Evolutionary conservation across 2,113 vertebrate species (phyloP).

Genomic region (Gavialis gangeticus): DNA sequence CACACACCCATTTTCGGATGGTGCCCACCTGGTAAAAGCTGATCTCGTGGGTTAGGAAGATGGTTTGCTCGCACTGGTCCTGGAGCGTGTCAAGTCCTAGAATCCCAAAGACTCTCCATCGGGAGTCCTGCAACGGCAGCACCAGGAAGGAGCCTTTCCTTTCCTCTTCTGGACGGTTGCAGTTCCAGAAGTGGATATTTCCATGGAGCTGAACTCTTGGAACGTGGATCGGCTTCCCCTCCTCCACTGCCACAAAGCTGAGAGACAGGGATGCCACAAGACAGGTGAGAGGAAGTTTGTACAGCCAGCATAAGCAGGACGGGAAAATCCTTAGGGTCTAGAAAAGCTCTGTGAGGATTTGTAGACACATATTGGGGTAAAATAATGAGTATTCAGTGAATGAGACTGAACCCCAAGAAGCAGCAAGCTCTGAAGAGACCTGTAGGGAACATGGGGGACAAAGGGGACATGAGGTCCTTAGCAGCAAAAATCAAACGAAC

Average conservation of each 20-base stretch:
- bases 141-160: conserved; percentile 80
- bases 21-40: conserved; percentile 81
- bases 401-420: not conserved
- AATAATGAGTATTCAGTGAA: not conserved
- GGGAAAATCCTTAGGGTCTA: not conserved
- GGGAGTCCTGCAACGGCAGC: conserved; percentile 77
- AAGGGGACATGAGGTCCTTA: not conserved
- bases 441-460: not conserved
- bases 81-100: conserved; percentile 81
- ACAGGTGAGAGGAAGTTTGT: not conserved
- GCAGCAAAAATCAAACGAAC: not conserved
- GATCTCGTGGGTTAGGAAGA: conserved; percentile 82
- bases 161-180: conserved; percentile 20
- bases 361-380: not conserved
- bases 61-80: conserved; percentile 65
- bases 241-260: conserved; percentile 81
- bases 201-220: conserved; percentile 80
- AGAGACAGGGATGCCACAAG: not conserved
- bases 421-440: not conserved
- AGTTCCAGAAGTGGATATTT: conserved; percentile 83
- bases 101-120: conserved; percentile 79
- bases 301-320: not conserved
- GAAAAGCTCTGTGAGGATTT: not conserved
- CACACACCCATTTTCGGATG: not conserved
- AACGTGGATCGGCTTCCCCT: conserved; percentile 79